A percentile compares a stretch with the other conserved stretches of the same genome.
phyloP scores from a whole-genome alignment of 2,113 vertebrate genomes.

The Psephotus haematonotus region DNA sequence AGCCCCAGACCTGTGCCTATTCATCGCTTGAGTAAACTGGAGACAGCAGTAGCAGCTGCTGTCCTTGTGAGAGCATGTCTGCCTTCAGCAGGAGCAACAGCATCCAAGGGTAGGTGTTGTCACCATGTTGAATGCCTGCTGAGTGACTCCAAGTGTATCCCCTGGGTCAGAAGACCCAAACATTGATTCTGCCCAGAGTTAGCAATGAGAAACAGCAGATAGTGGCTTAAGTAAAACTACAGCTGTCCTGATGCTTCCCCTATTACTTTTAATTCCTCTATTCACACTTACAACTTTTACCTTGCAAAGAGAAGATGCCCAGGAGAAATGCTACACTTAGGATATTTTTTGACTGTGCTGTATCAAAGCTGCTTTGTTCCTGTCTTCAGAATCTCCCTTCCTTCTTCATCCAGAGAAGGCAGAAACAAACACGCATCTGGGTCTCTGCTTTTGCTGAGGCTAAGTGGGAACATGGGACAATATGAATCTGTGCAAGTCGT shows the following conservation, averaged over 20 bases:
- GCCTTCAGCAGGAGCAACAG: slow-evolving; percentile 33
- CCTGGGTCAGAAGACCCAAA: slow-evolving; percentile 5
- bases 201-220: not conserved
- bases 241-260: slow-evolving; percentile 11
- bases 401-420: not conserved
- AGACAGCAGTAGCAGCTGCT: slow-evolving; percentile 39
- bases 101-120: not conserved
- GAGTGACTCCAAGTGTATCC: not conserved
- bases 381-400: not conserved
- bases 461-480: not conserved
- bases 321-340: not conserved
- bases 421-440: not conserved
- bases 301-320: not conserved
- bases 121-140: not conserved
- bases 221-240: not conserved
- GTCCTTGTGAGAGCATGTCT: slow-evolving; percentile 40
- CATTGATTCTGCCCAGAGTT: not conserved
- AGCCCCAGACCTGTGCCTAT: not conserved
- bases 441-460: not conserved
- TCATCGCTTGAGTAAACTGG: not conserved
- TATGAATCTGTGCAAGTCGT: not conserved
- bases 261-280: slow-evolving; percentile 46
- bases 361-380: not conserved
- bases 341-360: not conserved
- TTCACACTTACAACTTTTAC: slow-evolving; percentile 28